phyloP scores from a whole-genome alignment of 2,113 vertebrate genomes.

The Actinemys pallida region DNA sequence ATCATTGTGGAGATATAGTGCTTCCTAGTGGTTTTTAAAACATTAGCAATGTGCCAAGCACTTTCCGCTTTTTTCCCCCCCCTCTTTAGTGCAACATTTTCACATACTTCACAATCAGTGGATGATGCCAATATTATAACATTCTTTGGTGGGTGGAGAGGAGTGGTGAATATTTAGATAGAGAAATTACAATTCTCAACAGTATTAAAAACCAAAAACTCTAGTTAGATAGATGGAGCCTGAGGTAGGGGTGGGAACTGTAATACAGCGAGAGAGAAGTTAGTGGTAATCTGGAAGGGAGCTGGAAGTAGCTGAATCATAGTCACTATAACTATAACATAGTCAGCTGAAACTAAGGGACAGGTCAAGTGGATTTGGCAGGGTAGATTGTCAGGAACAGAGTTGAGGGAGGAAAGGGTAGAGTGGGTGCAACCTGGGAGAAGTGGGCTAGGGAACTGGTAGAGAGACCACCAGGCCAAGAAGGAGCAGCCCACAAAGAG shows the following conservation, averaged over 20 bases:
- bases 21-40: neutral
- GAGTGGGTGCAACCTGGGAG: neutral
- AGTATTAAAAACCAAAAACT: neutral
- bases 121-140: neutral
- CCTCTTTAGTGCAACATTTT: neutral
- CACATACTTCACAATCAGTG: neutral
- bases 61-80: too few species aligned
- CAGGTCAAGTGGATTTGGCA: neutral
- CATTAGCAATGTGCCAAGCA: neutral
- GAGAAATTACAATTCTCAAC: neutral
- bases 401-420: neutral
- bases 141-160: neutral
- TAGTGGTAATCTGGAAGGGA: neutral
- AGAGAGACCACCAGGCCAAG: neutral
- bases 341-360: neutral
- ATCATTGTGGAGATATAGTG: neutral
- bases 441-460: neutral
- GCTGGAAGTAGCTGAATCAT: neutral
- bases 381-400: neutral
- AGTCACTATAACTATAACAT: neutral
- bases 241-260: neutral
- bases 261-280: neutral
- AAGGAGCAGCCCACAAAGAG: too few species aligned
- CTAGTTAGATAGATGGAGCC: neutral
- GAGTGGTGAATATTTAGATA: neutral